Evolutionary conservation across 2,888 invertebrate genomes (phyloP).

Genomic region (Lithophane socia): DNA sequence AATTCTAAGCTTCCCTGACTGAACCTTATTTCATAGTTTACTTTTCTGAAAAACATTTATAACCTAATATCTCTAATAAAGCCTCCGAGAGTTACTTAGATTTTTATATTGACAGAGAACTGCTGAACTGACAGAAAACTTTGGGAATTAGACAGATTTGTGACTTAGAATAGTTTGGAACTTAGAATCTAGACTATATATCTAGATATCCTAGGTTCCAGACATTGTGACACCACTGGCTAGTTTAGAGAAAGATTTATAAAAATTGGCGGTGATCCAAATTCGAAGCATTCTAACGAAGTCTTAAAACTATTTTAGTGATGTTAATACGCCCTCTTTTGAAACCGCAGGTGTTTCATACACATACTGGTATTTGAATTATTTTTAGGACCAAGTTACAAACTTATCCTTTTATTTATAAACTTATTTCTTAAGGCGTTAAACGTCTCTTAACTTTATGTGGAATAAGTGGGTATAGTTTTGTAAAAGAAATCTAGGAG

Average conservation of each 20-base stretch:
- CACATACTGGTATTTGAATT: too few species aligned
- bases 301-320: conserved; percentile 19
- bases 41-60: neutral
- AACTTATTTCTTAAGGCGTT: too few species aligned
- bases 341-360: neutral
- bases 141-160: conserved; percentile 16
- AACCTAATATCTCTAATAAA: neutral
- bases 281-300: neutral
- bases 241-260: conserved; percentile 4
- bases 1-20: too few species aligned
- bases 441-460: too few species aligned
- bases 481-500: too few species aligned
- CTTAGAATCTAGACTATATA: conserved; percentile 10
- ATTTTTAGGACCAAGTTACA: neutral
- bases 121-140: neutral
- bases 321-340: conserved; percentile 7
- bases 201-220: conserved; percentile 12
- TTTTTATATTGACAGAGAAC: neutral
- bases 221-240: conserved; percentile 25
- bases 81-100: neutral
- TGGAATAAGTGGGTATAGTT: too few species aligned
- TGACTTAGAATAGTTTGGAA: neutral
- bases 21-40: neutral
- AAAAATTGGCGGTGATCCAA: conserved; percentile 37
- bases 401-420: too few species aligned